phyloP scores from a whole-genome alignment of 2,797 vertebrate species.

The Myripristis murdjan region DNA sequence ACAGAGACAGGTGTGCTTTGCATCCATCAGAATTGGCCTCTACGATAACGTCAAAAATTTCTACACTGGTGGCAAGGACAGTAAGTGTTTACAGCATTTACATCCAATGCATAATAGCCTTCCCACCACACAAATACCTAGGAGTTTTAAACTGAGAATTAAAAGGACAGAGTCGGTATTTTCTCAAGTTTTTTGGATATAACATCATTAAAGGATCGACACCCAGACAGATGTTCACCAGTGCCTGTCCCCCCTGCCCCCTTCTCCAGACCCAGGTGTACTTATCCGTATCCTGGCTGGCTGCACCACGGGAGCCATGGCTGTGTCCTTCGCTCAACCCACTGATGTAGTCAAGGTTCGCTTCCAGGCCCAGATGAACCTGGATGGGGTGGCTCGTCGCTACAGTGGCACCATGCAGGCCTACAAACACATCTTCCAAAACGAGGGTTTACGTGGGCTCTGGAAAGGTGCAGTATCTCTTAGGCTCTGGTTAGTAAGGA shows the following conservation, averaged over 20 bases:
- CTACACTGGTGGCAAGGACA: conserved; percentile 87
- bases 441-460: conserved; percentile 88
- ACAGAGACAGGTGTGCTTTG: conserved; percentile 91
- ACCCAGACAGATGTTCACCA: not conserved
- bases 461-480: conserved; percentile 88
- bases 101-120: too few species aligned
- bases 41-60: conserved; percentile 90
- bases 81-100: conserved; percentile 77
- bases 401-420: conserved; percentile 91
- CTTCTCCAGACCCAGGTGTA: conserved; percentile 81
- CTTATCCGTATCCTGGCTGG: conserved; percentile 88
- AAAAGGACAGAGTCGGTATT: not conserved
- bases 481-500: not conserved
- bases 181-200: not conserved
- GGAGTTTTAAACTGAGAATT: too few species aligned
- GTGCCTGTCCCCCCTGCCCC: not conserved
- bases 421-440: conserved; percentile 89
- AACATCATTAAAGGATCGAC: not conserved
- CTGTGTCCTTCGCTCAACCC: conserved; percentile 90
- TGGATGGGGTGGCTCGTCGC: conserved; percentile 85
- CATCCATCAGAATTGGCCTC: conserved; percentile 90
- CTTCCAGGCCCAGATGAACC: conserved; percentile 90
- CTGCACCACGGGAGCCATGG: conserved; percentile 90
- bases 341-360: conserved; percentile 93
- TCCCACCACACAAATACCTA: too few species aligned